Evolutionary conservation across 1,140 invertebrate genomes (phyloP).

Genomic region (Formica selysi): DNA sequence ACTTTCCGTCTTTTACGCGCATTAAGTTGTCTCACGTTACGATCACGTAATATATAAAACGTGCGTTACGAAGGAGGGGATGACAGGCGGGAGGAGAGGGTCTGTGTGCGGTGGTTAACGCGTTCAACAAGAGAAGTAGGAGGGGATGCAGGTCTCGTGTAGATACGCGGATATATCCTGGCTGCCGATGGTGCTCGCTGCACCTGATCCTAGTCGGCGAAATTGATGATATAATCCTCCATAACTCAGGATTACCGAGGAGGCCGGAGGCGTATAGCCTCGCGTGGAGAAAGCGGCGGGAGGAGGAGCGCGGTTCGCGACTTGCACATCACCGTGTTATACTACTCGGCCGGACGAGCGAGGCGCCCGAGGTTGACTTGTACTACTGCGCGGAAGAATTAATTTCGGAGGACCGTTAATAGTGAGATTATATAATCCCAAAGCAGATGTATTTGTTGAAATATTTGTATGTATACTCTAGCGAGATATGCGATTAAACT

Average conservation of each 20-base stretch:
- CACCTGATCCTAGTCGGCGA: constrained; percentile 84
- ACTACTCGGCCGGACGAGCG: neutral
- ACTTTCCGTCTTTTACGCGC: constrained; percentile 10
- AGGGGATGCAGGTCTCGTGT: constrained; percentile 50
- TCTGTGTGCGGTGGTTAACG: constrained; percentile 58
- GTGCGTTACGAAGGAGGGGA: constrained; percentile 26
- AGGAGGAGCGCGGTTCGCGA: constrained; percentile 44
- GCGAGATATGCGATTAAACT: neutral
- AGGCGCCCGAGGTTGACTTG: constrained; percentile 8
- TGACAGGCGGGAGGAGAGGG: neutral
- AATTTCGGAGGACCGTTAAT: neutral
- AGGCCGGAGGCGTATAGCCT: constrained; percentile 76
- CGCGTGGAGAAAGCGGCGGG: constrained; percentile 49
- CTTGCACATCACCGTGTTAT: constrained; percentile 25
- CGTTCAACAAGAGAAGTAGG: constrained; percentile 19
- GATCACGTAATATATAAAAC: constrained; percentile 59
- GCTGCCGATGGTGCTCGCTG: constrained; percentile 70
- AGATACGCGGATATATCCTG: constrained; percentile 70
- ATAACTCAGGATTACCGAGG: constrained; percentile 85
- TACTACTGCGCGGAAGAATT: constrained; percentile 19
- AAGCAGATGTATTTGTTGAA: neutral
- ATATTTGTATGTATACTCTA: neutral
- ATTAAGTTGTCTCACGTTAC: constrained; percentile 68
- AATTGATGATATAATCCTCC: constrained; percentile 85
- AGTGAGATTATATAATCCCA: neutral